Evolutionary conservation across 2,888 invertebrate species (phyloP), one percentile per base, ranked within the genome.

Genomic region (Megamerina dolium): DNA sequence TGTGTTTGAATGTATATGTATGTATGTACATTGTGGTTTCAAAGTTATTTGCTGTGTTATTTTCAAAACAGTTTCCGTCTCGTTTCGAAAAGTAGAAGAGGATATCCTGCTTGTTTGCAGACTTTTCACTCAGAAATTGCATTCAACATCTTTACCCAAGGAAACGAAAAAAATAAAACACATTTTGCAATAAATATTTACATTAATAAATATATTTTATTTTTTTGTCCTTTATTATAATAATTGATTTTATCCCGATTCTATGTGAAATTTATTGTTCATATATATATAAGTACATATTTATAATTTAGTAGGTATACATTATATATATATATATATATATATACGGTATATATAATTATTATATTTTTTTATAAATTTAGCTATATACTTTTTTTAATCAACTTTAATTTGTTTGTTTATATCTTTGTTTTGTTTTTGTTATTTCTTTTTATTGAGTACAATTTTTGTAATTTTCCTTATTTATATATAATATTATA

Each of bases 1-100:
- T n/a, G n/a, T n/a, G n/a, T n/a, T n/a, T n/a, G n/a, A n/a, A n/a
- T n/a, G n/a, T n/a, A n/a, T 5, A 26, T 17, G 27, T 37, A 13
- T 10, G 27, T 26, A 26, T 26, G 27, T 37, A 10, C 17, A 19
- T 27, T 62, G 60, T 52, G 60, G 60, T 58, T 58, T 58, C 50
- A 55, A 62, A 59, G 60, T 62, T 60, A 62, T 60, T 61, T 60
- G 59, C 61, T 59, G 59, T 60, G 62, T 60, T 61, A 62, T 60
- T 60, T 61, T 60, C 62, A 62, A 52, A 55, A 57, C 59, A 57
- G 59, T 48, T 57, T 62, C 59, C 60, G 16, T 14, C 17, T 37
- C 6, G 18, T 34, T n/a, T 51, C n/a, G n/a, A n/a, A n/a, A n/a
- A n/a, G n/a, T n/a, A 49, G 52, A 40, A 51, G 43, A 61, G 58